phyloP scores from a whole-genome alignment of 2,113 vertebrate species.

The Girardinichthys multiradiatus region DNA sequence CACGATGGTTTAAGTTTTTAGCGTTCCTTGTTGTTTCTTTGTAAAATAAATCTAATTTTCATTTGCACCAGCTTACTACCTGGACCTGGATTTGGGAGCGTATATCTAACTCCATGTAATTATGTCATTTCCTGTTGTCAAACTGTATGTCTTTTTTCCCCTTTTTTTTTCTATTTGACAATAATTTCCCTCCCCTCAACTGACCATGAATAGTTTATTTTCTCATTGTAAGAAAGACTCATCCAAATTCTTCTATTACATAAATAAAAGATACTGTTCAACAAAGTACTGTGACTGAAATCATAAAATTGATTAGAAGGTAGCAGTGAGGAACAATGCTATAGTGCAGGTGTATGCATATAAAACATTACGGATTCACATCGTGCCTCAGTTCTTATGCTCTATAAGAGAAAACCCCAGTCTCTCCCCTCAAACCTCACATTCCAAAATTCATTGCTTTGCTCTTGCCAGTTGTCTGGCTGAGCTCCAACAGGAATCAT shows the following conservation, averaged over 20 bases:
- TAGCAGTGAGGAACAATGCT: slow-evolving; percentile 36
- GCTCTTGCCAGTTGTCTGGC: slow-evolving; percentile 50
- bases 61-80: not conserved
- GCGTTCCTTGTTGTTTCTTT: not conserved
- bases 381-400: slow-evolving; percentile 48
- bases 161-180: too few relatives aligned
- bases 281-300: slow-evolving; percentile 8
- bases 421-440: slow-evolving; percentile 30
- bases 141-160: too few relatives aligned
- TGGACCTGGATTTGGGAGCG: not conserved
- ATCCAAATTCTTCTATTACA: not conserved
- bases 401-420: slow-evolving; percentile 19
- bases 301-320: slow-evolving; percentile 19
- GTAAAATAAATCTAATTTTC: not conserved
- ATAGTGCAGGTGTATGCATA: not conserved
- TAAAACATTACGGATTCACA: slow-evolving; percentile 51
- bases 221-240: not conserved
- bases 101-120: too few relatives aligned
- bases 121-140: too few relatives aligned
- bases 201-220: slow-evolving; percentile 5
- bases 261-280: slow-evolving; percentile 9
- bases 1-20: not conserved
- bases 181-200: not conserved
- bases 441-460: slow-evolving; percentile 56
- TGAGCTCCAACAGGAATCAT: slow-evolving; percentile 35